A percentile compares a stretch with the other conserved stretches of the same genome.
Evolutionary conservation across 1,140 invertebrate genomes (phyloP).

Genomic region (Drosophila lacteicornis): DNA sequence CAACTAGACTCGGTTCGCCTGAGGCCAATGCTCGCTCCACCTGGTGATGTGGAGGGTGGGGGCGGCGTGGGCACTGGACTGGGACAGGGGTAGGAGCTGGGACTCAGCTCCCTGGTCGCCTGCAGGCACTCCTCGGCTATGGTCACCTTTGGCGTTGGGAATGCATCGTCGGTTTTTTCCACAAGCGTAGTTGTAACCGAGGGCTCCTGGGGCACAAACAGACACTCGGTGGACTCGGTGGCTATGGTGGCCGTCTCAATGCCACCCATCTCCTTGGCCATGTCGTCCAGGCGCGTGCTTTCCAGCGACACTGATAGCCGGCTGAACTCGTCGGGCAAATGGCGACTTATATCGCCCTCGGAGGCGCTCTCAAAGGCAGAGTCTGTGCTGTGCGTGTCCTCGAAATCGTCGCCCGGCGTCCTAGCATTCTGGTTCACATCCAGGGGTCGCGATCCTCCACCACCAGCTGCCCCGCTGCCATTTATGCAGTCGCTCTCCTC

Average conservation of each 20-base stretch:
- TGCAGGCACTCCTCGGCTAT: constrained; percentile 68
- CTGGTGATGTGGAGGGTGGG: constrained; percentile 78
- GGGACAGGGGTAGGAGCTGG: constrained; percentile 46
- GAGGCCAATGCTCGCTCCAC: constrained; percentile 68
- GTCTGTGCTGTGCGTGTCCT: constrained; percentile 84
- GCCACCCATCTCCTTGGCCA: constrained; percentile 66
- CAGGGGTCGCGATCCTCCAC: constrained; percentile 58
- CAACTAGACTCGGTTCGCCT: constrained; percentile 77
- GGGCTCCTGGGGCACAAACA: constrained; percentile 59
- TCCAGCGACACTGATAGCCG: constrained; percentile 74
- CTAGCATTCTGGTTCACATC: constrained; percentile 79
- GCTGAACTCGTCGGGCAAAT: constrained; percentile 80
- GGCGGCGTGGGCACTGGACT: constrained; percentile 76
- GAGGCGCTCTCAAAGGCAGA: constrained; percentile 83
- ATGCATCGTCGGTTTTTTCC: constrained; percentile 28
- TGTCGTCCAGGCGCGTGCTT: constrained; percentile 75
- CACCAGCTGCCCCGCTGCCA: constrained; percentile 13
- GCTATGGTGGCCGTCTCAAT: constrained; percentile 83
- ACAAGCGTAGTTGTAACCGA: constrained; percentile 18
- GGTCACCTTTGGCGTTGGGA: constrained; percentile 64
- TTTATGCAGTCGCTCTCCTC: constrained; percentile 79
- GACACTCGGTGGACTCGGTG: constrained; percentile 78
- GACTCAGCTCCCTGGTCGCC: constrained; percentile 48
- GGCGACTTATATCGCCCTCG: constrained; percentile 81
- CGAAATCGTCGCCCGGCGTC: constrained; percentile 64